Conservation (phyloP, 2,797 vertebrate species). For the Luscinia luscinia region DNA sequence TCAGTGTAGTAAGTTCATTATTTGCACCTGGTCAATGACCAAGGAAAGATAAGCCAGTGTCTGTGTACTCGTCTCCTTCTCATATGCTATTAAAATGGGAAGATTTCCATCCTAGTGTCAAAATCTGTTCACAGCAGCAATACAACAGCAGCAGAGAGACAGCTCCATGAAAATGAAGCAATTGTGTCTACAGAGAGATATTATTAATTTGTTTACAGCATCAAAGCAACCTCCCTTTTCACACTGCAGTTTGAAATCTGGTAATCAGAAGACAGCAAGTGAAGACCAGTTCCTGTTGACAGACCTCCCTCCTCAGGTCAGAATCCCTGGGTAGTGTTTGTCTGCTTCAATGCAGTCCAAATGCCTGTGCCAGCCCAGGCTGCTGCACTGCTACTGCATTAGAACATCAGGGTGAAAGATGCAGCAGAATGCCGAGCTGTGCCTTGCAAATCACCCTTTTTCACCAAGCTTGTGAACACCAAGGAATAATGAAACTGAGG, state of each 20-base stretch:
- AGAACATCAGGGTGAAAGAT: not conserved
- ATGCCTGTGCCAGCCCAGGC: not conserved
- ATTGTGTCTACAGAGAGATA: not conserved
- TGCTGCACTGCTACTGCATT: not conserved
- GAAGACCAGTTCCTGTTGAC: not conserved
- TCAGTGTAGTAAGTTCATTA: constrained; percentile 22
- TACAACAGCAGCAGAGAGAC: not conserved
- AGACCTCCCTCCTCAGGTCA: not conserved
- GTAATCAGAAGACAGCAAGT: not conserved
- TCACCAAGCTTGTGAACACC: not conserved
- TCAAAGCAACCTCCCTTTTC: not conserved
- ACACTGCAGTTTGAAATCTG: not conserved
- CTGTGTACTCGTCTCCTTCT: not conserved
- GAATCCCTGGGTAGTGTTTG: not conserved
- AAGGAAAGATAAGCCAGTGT: not conserved
- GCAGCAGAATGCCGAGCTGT: accelerated
- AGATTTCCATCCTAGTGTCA: not conserved
- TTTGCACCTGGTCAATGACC: not conserved
- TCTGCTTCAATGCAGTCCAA: accelerated
- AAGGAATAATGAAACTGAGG: not conserved
- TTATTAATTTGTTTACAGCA: not conserved
- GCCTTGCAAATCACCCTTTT: not conserved
- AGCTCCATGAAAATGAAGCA: not conserved
- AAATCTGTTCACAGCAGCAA: not conserved
- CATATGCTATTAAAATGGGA: not conserved